Base-by-base conservation (phyloP, 1,140 invertebrate species). In the Drosophila ironensis region DNA sequence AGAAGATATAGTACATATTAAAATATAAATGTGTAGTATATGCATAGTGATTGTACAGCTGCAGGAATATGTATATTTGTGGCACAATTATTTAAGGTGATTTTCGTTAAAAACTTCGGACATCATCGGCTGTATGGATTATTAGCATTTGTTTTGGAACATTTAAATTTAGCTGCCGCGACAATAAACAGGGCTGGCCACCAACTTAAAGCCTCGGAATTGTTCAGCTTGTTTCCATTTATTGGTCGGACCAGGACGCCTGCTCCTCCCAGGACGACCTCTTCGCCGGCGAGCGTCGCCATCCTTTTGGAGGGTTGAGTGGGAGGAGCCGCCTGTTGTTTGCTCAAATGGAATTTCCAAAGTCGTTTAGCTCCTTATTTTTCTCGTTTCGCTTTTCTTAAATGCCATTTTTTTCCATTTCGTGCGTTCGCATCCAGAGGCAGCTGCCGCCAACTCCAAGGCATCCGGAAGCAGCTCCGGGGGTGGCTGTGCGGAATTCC, bases 371-470 rank as follows among this genome's bases (percentile, higher is more conserved):
- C 75, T 86, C 50, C 81, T 86, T 84, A 86, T 86, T 86, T 86
- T 87, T 87, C 81, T 87, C 80, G 80, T 81, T 86, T 86, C 80
- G 81, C 81, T 87, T 80, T 86, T 86, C 80, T 87, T 86, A 87
- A 86, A 86, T 86, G 80, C 80, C 74, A 84, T 84, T 86, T 86
- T 82, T 82, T 84, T 84, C 80, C 71, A 86, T 84, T 84, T 86
- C 78, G 56, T 80, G 80, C 78, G 78, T 84, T 61, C 73, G 80
- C 78, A 78, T 82, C 68, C 78, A 73, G 20, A 59, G 72, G 64
- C 77, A 82, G 80, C 80, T 86, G 80, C 75, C 74, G 80, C 50
- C 54, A 40, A 17, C 38, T 56, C 37, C 6, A 16, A 53, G 38
- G 22, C 40, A 16, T 12, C 33, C 33, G 33, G 33, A 37, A 37